Percentiles rank a stretch among this genome's conserved stretches.
phyloP scores from a whole-genome alignment of 2,888 invertebrate genomes.

The Dryococelus australis region DNA sequence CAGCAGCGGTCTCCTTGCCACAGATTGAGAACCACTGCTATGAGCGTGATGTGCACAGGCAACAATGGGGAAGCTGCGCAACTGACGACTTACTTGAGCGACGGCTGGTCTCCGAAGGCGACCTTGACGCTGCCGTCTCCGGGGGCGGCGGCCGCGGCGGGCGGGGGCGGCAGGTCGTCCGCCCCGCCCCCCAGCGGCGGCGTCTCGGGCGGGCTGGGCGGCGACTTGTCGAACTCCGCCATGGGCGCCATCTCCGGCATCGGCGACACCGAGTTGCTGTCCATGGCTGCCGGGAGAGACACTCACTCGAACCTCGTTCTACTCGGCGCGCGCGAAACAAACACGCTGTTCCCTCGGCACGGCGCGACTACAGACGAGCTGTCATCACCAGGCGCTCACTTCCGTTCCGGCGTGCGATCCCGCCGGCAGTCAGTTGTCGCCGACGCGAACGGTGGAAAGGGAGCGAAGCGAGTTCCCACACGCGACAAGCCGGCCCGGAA shows the following conservation, averaged over 20 bases:
- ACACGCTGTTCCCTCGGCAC: neutral
- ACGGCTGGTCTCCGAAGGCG: neutral
- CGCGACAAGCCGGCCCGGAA: no score
- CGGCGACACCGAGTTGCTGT: constrained; percentile 73
- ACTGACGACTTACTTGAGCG: constrained; percentile 39
- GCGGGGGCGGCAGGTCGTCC: constrained; percentile 71
- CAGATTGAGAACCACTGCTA: no score
- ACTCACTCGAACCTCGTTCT: neutral
- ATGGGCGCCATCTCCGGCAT: constrained; percentile 72
- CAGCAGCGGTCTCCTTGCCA: no score
- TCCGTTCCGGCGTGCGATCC: neutral
- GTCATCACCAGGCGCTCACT: neutral
- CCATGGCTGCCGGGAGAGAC: constrained; percentile 58
- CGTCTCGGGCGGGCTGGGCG: constrained; percentile 69
- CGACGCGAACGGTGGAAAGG: no score
- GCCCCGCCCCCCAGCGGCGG: constrained; percentile 63
- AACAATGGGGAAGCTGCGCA: no score
- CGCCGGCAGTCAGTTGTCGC: no score
- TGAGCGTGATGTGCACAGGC: no score
- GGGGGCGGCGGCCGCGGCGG: constrained; percentile 50
- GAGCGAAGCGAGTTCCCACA: no score
- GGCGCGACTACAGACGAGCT: neutral
- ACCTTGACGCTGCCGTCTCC: constrained; percentile 34
- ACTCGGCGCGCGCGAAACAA: no score
- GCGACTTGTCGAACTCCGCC: constrained; percentile 75